These are phyloP conservation scores for Ageneiosus marmoratus DNA, from an alignment of 2,113 vertebrate genomes.

Conservation along the genomic window DNA sequence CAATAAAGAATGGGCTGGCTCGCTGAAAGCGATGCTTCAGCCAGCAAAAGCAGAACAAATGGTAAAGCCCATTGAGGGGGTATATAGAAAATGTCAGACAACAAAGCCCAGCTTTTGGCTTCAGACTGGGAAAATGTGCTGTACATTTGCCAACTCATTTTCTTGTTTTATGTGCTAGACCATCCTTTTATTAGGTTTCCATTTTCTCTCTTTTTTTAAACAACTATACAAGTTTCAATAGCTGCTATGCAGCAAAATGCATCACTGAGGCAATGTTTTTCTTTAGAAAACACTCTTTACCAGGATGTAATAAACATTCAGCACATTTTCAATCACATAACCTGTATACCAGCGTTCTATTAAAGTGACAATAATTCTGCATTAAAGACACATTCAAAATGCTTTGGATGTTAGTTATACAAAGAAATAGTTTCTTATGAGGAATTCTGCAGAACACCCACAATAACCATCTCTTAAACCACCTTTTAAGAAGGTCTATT, in stretches of 20 bases:
- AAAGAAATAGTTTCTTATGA: neutral
- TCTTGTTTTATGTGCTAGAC: conserved; percentile 21
- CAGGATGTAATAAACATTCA: neutral
- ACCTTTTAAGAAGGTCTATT: neutral
- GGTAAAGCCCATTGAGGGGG: conserved; percentile 15
- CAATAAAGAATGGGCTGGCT: conserved; percentile 26
- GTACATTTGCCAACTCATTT: conserved; percentile 23
- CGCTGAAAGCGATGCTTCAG: neutral
- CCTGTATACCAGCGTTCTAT: neutral
- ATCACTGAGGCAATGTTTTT: neutral
- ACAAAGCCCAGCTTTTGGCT: conserved; percentile 31
- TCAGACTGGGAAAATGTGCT: neutral
- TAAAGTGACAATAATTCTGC: neutral
- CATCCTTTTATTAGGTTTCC: conserved; percentile 23
- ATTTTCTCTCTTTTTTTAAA: conserved; percentile 6
- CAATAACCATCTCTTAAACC: neutral
- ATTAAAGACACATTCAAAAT: neutral
- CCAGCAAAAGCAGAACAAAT: conserved; percentile 12
- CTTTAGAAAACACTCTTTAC: neutral
- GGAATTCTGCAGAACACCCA: neutral
- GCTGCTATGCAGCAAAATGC: neutral
- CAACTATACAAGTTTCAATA: neutral
- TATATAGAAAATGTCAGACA: conserved; percentile 28
- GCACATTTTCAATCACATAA: neutral
- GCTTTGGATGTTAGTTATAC: neutral